Evolutionary conservation across 2,888 invertebrate genomes (phyloP), one percentile per base, ranked within the genome.

Genomic region (Apotomis capreana): DNA sequence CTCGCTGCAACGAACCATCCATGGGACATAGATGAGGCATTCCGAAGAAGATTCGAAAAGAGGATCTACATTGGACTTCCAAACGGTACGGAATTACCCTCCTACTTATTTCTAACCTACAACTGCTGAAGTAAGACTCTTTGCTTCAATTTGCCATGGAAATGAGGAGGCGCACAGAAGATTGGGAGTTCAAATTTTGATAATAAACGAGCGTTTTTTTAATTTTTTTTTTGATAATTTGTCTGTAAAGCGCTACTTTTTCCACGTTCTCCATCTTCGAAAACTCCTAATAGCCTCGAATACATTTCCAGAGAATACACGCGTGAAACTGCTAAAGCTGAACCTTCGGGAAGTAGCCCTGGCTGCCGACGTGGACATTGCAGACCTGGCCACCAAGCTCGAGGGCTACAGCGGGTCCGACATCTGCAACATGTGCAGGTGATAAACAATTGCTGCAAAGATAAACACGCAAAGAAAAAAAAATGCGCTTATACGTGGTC

Each of bases 1-100:
- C 87, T 98, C 77, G 98, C 97, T 0, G 98, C 98, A 5, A 98
- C 98, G 0, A 98, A 98, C 88, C 97, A 97, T 84, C 98, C 98
- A 0, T 98, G 98, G 98, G 97, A 97, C 83, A 95, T 98, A 77
- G 97, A 97, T 83, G 97, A 98, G 82, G 98, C 98, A 0, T 95
- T 98, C 79, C 92, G 97, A 46, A 94, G 98, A 78, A 94, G 98
- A 63, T 95, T 98, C 76, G 98, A 98, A 83, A 98, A 98, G 87
- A 94, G 98, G 77, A 97, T 98, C 78, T 98, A 97, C 86, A 97
- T 98, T 79, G 97, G 97, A 36, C 92, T 98, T 70, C 98, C 98
- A 52, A 96, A 95, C 84, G 95, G 95, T 95, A 85, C 83, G 74
- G 69, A 69, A 51, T 68, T 75, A 3, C 0, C 40, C 40, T 40